A percentile compares a stretch with the other conserved stretches of the same genome.
phyloP scores from a whole-genome alignment of 1,140 invertebrate genomes.

The Euwallacea fornicatus region DNA sequence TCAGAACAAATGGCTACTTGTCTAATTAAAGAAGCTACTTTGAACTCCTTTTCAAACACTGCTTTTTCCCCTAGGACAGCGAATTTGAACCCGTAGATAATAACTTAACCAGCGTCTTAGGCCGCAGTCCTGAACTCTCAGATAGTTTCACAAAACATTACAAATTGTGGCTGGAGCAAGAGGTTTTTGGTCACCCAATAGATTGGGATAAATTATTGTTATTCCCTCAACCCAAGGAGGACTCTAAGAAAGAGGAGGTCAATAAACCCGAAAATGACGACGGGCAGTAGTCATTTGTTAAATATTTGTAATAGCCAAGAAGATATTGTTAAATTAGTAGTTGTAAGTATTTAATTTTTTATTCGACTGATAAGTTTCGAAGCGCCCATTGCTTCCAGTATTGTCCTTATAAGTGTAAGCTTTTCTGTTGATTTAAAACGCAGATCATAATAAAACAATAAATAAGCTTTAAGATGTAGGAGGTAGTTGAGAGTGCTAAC shows the following conservation, averaged over 20 bases:
- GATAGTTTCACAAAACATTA: slow-evolving; percentile 97
- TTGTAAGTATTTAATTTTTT: background rate
- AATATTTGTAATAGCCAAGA: slow-evolving; percentile 1
- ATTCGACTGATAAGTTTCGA: background rate
- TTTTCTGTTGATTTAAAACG: background rate
- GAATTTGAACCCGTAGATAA: slow-evolving; percentile 87
- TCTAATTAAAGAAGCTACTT: background rate
- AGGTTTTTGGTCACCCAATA: slow-evolving; percentile 87
- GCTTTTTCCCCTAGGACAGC: slow-evolving; percentile 52
- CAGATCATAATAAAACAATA: too few species aligned
- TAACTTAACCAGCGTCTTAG: slow-evolving; percentile 81
- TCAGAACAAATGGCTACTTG: background rate
- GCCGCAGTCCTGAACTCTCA: slow-evolving; percentile 78
- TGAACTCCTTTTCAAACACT: background rate
- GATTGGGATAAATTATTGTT: slow-evolving; percentile 70
- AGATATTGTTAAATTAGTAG: slow-evolving; percentile 3
- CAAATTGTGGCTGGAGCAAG: slow-evolving; percentile 93
- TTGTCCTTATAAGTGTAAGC: too few species aligned
- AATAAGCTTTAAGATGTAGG: too few species aligned
- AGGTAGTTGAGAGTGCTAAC: too few species aligned
- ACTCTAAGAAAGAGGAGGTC: background rate
- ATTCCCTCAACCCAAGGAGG: background rate
- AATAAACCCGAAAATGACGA: background rate
- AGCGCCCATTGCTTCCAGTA: too few species aligned
- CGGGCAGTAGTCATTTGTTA: background rate